Evolutionary conservation across 2,888 invertebrate species (phyloP).

Genomic region (Hemithea aestivaria): DNA sequence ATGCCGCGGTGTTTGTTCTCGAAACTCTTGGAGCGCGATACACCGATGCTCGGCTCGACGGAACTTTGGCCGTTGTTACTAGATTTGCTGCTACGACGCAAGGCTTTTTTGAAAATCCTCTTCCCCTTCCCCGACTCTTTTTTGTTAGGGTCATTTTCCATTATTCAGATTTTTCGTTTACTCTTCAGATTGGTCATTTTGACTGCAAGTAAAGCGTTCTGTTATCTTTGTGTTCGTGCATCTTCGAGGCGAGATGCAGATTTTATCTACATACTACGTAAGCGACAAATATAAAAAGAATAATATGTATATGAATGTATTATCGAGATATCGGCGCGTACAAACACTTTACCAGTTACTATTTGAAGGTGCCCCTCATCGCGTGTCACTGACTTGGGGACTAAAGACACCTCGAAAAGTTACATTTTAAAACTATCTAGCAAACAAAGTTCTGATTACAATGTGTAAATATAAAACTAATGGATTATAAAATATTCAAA

Average conservation of each 20-base stretch:
- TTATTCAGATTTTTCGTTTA: slow-evolving; percentile 50
- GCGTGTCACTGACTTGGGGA: slow-evolving; percentile 48
- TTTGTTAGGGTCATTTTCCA: slow-evolving; percentile 75
- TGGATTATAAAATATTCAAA: slow-evolving; percentile 29
- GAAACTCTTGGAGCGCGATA: slow-evolving; percentile 57
- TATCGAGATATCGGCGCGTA: slow-evolving; percentile 10
- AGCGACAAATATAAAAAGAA: not conserved
- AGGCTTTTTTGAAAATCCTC: slow-evolving; percentile 65
- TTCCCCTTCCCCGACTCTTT: slow-evolving; percentile 68
- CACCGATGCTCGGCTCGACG: slow-evolving; percentile 42
- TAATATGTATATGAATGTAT: no score
- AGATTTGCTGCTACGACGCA: slow-evolving; percentile 63
- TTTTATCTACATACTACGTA: not conserved
- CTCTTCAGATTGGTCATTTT: slow-evolving; percentile 52
- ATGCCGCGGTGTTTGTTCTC: slow-evolving; percentile 49
- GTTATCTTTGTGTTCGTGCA: slow-evolving; percentile 1
- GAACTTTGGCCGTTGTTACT: slow-evolving; percentile 52
- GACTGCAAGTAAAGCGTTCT: slow-evolving; percentile 43
- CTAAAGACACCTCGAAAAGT: slow-evolving; percentile 37
- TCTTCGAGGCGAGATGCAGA: not conserved
- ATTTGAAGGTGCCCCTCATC: slow-evolving; percentile 52
- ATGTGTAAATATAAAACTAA: slow-evolving; percentile 34
- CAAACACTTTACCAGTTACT: slow-evolving; percentile 45
- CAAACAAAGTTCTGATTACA: slow-evolving; percentile 28
- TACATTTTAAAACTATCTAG: slow-evolving; percentile 47